These are phyloP conservation scores for Zaprionus lineosus DNA, from an alignment of 2,888 invertebrate species.

Conservation along the genomic window DNA sequence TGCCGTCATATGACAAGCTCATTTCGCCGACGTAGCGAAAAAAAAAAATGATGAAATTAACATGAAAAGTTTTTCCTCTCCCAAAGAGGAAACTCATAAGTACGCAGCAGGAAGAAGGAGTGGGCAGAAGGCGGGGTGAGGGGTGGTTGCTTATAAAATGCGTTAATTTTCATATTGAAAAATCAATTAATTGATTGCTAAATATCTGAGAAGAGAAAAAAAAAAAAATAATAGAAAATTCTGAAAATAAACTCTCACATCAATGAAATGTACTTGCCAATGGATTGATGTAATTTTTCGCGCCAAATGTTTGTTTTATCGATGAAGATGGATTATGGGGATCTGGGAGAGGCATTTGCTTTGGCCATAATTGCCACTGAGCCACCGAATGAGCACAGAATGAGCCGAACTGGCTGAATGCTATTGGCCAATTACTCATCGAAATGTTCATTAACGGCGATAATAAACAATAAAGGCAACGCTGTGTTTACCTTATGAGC, in stretches of 20 bases:
- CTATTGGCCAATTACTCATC: slow-evolving; percentile 65
- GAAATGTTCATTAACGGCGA: slow-evolving; percentile 58
- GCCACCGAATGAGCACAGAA: too few species aligned
- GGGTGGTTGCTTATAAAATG: background rate
- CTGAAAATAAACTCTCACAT: slow-evolving; percentile 35
- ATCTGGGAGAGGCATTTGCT: slow-evolving; percentile 7
- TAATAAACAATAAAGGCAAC: slow-evolving; percentile 75
- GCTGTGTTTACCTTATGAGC: slow-evolving; percentile 70
- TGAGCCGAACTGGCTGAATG: too few species aligned
- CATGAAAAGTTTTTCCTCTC: slow-evolving; percentile 53
- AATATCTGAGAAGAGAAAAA: slow-evolving; percentile 52
- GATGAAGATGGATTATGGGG: slow-evolving; percentile 78
- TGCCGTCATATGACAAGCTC: slow-evolving; percentile 72
- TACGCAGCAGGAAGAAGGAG: slow-evolving; percentile 25
- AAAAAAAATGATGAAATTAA: slow-evolving; percentile 74
- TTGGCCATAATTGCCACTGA: slow-evolving; percentile 41
- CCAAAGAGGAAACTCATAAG: slow-evolving; percentile 51
- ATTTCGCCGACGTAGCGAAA: slow-evolving; percentile 62
- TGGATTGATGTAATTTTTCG: slow-evolving; percentile 71
- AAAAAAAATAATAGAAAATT: too few species aligned
- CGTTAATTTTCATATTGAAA: slow-evolving; percentile 55
- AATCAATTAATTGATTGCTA: slow-evolving; percentile 75
- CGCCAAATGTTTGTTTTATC: slow-evolving; percentile 69
- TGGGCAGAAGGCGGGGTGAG: background rate
- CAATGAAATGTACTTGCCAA: slow-evolving; percentile 61